Percentiles rank a stretch among this genome's conserved stretches.
These are phyloP conservation scores for Ecliptopera silaceata DNA, from an alignment of 2,888 invertebrate genomes.

Conservation along the genomic window DNA sequence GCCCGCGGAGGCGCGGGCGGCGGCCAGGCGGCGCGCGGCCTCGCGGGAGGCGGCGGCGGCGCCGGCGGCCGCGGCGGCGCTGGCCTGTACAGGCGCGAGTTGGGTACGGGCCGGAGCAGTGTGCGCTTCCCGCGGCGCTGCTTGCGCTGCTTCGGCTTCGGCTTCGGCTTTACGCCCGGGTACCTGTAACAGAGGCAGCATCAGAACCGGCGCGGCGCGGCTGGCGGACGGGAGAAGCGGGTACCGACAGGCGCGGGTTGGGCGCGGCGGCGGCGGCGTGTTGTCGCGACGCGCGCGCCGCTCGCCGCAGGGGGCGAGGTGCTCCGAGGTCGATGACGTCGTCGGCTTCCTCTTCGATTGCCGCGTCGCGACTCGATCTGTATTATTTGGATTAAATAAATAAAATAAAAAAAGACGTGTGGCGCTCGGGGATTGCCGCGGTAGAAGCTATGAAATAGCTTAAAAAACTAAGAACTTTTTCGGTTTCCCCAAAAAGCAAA, in stretches of 20 bases:
- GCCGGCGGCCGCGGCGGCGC: conserved; percentile 46
- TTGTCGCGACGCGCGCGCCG: conserved; percentile 1
- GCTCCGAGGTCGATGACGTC: conserved; percentile 47
- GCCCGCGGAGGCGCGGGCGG: conserved; percentile 44
- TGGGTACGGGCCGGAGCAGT: conserved; percentile 55
- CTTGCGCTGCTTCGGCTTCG: conserved; percentile 10
- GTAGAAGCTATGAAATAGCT: too few relatives aligned
- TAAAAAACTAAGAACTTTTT: too few relatives aligned
- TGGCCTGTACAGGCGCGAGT: conserved; percentile 66
- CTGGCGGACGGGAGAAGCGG: background rate
- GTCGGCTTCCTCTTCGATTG: conserved; percentile 31
- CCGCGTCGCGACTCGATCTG: conserved; percentile 11
- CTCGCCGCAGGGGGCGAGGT: conserved; percentile 29
- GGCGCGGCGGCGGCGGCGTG: conserved; percentile 36
- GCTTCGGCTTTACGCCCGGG: conserved; percentile 42
- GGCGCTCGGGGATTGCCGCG: too few relatives aligned
- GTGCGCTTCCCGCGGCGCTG: conserved; percentile 40
- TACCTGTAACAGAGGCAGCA: conserved; percentile 42
- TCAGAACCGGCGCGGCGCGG: background rate
- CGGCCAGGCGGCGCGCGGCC: conserved; percentile 46
- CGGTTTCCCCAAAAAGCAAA: too few relatives aligned
- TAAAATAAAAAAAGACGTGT: too few relatives aligned
- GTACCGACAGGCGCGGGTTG: conserved; percentile 64
- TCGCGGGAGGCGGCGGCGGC: conserved; percentile 41
- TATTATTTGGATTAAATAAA: too few relatives aligned